A percentile compares a stretch with the other conserved stretches of the same genome.
These are phyloP conservation scores for Platyura marginata DNA, from an alignment of 1,140 invertebrate species.

Conservation along the genomic window DNA sequence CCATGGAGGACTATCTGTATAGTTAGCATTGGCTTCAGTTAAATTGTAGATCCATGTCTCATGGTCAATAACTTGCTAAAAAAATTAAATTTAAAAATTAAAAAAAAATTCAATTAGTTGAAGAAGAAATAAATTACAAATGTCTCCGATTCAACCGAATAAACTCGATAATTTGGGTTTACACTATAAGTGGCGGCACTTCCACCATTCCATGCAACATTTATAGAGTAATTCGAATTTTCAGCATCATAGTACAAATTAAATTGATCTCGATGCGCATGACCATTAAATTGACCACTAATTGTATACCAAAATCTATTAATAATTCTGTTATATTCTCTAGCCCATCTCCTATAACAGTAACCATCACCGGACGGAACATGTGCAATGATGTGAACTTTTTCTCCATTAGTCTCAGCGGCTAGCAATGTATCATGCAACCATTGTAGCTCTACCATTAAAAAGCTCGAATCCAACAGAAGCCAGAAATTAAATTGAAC, in stretches of 20 bases:
- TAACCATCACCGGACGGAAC: conserved; percentile 52
- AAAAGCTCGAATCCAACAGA: conserved; percentile 31
- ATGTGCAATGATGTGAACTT: conserved; percentile 69
- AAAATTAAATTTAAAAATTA: conserved; percentile 6
- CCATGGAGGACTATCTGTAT: conserved; percentile 36
- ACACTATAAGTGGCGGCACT: conserved; percentile 45
- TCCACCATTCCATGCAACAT: conserved; percentile 58
- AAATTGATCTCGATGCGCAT: conserved; percentile 60
- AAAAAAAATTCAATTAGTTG: not conserved
- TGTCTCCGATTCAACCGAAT: conserved; percentile 36
- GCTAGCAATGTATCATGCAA: conserved; percentile 42
- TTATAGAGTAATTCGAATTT: conserved; percentile 30
- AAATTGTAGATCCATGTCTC: conserved; percentile 61
- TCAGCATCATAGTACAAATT: conserved; percentile 38
- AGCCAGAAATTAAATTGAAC: conserved; percentile 4
- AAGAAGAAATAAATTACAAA: conserved; percentile 30
- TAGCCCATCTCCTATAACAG: conserved; percentile 45
- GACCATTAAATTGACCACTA: conserved; percentile 60
- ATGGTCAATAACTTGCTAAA: conserved; percentile 44
- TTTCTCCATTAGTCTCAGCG: conserved; percentile 49
- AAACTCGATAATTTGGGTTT: conserved; percentile 72
- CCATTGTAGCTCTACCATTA: conserved; percentile 59
- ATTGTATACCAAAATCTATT: conserved; percentile 47
- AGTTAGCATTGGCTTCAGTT: conserved; percentile 48
- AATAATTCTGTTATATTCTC: conserved; percentile 40